These are phyloP conservation scores for Drosophila arizonae DNA, from an alignment of 1,140 invertebrate species.

Conservation along the genomic window DNA sequence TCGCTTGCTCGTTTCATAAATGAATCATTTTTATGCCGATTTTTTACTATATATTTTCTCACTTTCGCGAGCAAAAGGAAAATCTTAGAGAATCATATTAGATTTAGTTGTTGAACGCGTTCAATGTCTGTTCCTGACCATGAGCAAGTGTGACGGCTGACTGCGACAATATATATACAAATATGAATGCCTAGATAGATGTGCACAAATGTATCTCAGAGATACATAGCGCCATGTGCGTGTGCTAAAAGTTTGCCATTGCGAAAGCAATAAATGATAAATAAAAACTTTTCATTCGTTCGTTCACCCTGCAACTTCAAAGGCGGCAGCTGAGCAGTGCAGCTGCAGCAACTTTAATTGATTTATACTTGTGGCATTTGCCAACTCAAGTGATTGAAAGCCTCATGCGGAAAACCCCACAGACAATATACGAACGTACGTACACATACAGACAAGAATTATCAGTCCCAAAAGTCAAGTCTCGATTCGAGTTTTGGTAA, in stretches of 20 bases:
- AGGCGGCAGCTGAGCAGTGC: conserved; percentile 61
- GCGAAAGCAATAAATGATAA: conserved; percentile 51
- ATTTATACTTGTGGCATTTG: conserved; percentile 54
- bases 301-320: conserved; percentile 54
- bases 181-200: conserved; percentile 20
- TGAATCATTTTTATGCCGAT: conserved; percentile 67
- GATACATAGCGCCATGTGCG: conserved; percentile 28
- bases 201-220: conserved; percentile 8
- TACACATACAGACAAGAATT: conserved; percentile 16
- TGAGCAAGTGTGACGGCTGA: conserved; percentile 42
- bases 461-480: conserved; percentile 15
- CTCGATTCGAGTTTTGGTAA: conserved; percentile 32
- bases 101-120: conserved; percentile 59
- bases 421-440: conserved; percentile 26
- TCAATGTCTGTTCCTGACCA: conserved; percentile 71
- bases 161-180: background rate
- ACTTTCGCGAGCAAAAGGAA: conserved; percentile 63
- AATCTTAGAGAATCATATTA: conserved; percentile 31
- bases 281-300: conserved; percentile 1
- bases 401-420: conserved; percentile 17
- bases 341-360: conserved; percentile 70
- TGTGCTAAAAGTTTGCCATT: conserved; percentile 26
- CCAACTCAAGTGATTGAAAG: conserved; percentile 62
- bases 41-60: conserved; percentile 25
- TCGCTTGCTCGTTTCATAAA: conserved; percentile 42